Evolutionary conservation across 2,113 vertebrate genomes (phyloP).

Genomic region (Nyctibius bracteatus): DNA sequence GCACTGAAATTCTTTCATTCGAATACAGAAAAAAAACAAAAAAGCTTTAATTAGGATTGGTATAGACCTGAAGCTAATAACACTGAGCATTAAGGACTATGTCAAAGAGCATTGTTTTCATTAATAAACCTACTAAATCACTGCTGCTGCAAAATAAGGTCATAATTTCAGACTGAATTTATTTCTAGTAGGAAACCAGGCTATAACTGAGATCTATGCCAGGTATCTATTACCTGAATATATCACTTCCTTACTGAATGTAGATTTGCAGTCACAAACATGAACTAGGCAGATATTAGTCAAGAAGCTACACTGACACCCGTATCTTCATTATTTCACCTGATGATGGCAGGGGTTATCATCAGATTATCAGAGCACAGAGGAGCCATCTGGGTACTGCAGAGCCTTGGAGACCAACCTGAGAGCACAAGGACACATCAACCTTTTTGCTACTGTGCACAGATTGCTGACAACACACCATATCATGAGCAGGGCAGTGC

Average conservation of each 20-base stretch:
- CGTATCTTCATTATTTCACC: conserved; percentile 73
- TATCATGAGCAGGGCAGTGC: background rate
- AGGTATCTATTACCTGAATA: background rate
- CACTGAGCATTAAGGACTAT: background rate
- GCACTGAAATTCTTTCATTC: background rate
- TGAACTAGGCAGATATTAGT: conserved; percentile 39
- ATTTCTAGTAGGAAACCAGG: background rate
- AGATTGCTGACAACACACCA: background rate
- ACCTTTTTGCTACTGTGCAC: background rate
- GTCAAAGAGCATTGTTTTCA: background rate
- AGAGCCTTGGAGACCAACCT: conserved; percentile 24
- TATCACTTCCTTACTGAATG: background rate
- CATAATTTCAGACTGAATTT: background rate
- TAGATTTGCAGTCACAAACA: background rate
- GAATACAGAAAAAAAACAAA: background rate
- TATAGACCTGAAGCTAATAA: background rate
- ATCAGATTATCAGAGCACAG: conserved; percentile 67
- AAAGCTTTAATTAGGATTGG: background rate
- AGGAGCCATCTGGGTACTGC: conserved; percentile 66
- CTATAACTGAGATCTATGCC: background rate
- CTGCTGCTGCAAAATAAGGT: background rate
- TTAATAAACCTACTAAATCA: background rate
- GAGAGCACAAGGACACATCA: conserved; percentile 63
- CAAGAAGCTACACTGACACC: conserved; percentile 37
- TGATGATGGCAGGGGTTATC: conserved; percentile 64